phyloP scores from a whole-genome alignment of 2,888 invertebrate genomes.

The Sphaerolaimus hirsutus region DNA sequence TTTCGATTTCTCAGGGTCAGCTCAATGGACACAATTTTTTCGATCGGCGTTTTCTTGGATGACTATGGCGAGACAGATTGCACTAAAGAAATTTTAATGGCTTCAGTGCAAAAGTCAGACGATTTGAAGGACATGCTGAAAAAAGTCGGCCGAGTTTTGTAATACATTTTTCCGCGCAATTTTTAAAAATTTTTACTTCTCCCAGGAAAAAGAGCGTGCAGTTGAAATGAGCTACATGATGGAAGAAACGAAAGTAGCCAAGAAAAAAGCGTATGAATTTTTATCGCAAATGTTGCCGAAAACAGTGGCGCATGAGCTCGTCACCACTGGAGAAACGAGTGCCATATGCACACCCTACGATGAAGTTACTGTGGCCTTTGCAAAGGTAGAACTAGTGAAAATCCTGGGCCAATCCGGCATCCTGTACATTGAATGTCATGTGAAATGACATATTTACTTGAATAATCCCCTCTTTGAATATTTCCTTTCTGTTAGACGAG shows the following conservation, averaged over 20 bases:
- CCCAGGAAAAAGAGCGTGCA: slow-evolving; percentile 79
- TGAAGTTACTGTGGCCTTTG: slow-evolving; percentile 77
- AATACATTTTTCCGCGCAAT: no score
- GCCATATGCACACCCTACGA: slow-evolving; percentile 55
- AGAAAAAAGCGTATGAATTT: slow-evolving; percentile 76
- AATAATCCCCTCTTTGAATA: no score
- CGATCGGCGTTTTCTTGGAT: slow-evolving; percentile 78
- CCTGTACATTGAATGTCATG: no score
- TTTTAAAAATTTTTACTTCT: not conserved
- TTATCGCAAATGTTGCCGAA: slow-evolving; percentile 97
- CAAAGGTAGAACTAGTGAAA: slow-evolving; percentile 57
- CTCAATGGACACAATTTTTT: slow-evolving; percentile 62
- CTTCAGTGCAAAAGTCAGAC: slow-evolving; percentile 73
- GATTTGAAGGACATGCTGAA: slow-evolving; percentile 77
- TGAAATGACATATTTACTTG: no score
- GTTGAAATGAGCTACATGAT: slow-evolving; percentile 83
- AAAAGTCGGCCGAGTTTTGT: slow-evolving; percentile 79
- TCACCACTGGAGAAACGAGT: slow-evolving; percentile 25
- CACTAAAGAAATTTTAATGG: slow-evolving; percentile 67
- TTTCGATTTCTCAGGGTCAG: slow-evolving; percentile 46
- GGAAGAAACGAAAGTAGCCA: slow-evolving; percentile 77
- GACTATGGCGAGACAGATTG: slow-evolving; percentile 97
- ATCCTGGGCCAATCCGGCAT: no score
- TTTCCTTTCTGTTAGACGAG: no score
- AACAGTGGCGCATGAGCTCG: slow-evolving; percentile 69